Conservation (phyloP, 2,888 invertebrate genomes). For the Loripinus fragilis region DNA sequence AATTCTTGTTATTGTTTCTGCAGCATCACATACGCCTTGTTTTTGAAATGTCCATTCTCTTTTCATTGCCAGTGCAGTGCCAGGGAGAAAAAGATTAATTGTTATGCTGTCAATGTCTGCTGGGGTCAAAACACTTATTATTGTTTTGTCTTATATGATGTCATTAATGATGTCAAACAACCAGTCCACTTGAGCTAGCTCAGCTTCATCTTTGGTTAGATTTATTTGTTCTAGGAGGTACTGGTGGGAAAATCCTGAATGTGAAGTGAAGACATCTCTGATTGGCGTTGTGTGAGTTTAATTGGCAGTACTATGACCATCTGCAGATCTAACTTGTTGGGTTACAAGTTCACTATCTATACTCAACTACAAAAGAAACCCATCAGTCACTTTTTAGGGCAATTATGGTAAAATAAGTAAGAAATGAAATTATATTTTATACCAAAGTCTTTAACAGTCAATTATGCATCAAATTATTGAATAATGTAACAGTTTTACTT, state of each 20-base stretch:
- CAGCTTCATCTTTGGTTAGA: constrained; percentile 35
- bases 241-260: background rate
- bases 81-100: constrained; percentile 32
- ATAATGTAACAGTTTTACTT: no score
- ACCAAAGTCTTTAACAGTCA: no score
- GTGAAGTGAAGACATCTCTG: constrained; percentile 9
- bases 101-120: constrained; percentile 36
- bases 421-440: no score
- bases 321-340: no score
- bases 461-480: no score
- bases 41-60: background rate
- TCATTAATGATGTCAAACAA: background rate
- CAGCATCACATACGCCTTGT: constrained; percentile 31
- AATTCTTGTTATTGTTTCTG: background rate
- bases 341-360: no score
- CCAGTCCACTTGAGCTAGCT: constrained; percentile 46
- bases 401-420: no score
- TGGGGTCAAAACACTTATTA: constrained; percentile 33
- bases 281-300: constrained; percentile 17
- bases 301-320: background rate
- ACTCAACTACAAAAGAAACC: no score
- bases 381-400: no score
- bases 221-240: constrained; percentile 9
- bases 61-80: constrained; percentile 20
- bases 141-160: constrained; percentile 12